Conservation (phyloP, 1,140 invertebrate species). For the Zaprionus ornatus region DNA sequence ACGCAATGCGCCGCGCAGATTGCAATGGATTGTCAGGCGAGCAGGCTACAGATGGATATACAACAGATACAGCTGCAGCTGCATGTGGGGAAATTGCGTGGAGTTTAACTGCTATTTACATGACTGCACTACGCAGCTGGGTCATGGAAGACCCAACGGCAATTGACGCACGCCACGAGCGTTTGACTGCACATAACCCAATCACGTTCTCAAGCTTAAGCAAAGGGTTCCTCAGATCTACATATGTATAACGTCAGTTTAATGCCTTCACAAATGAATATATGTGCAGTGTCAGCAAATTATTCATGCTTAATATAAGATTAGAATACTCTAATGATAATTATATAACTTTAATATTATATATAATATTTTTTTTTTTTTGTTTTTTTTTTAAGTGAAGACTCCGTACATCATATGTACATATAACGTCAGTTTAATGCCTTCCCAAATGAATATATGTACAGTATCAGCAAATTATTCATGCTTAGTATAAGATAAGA, state of each 20-base stretch:
- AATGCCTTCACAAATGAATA: not conserved
- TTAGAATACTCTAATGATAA: not conserved
- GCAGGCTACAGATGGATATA: not conserved
- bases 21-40: constrained; percentile 5
- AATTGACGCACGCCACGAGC: not conserved
- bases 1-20: constrained; percentile 9
- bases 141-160: not conserved
- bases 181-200: not conserved
- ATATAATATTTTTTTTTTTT: too few species aligned
- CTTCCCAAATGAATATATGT: not conserved
- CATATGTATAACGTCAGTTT: not conserved
- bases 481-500: too few species aligned
- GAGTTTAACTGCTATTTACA: constrained; percentile 17
- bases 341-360: too few species aligned
- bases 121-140: constrained; percentile 2
- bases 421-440: not conserved
- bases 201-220: not conserved
- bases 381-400: too few species aligned
- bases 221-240: too few species aligned
- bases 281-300: not conserved
- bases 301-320: not conserved
- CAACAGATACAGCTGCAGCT: not conserved
- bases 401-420: too few species aligned
- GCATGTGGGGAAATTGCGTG: constrained; percentile 22
- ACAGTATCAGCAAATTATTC: not conserved